Evolutionary conservation across 2,113 vertebrate genomes (phyloP).

Genomic region (Scortum barcoo): DNA sequence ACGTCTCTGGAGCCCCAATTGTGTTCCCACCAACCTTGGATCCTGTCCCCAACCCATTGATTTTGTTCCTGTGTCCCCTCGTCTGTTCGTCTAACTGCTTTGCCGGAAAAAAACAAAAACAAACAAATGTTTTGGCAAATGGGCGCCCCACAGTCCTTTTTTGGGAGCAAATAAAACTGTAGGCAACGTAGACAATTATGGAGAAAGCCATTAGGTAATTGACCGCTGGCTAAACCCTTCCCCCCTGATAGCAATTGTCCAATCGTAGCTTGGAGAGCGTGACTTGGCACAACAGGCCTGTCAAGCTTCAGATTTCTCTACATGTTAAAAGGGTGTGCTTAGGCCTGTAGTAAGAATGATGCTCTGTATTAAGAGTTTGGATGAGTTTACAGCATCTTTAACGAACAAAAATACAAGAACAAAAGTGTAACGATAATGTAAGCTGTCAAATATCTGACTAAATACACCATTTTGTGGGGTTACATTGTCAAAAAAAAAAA

Average conservation of each 20-base stretch:
- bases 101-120: slow-evolving; percentile 4
- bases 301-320: not conserved
- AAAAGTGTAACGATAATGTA: no score
- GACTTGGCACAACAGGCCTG: not conserved
- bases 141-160: slow-evolving; percentile 28
- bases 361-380: not conserved
- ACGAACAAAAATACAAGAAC: no score
- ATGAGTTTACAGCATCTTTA: no score
- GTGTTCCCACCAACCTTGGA: slow-evolving; percentile 39
- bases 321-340: not conserved
- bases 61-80: slow-evolving; percentile 33
- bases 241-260: slow-evolving; percentile 3
- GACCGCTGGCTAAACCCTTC: slow-evolving; percentile 21
- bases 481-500: not conserved
- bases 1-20: not conserved
- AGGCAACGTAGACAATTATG: slow-evolving; percentile 23
- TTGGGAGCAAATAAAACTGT: slow-evolving; percentile 39
- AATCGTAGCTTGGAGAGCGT: slow-evolving; percentile 3
- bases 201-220: slow-evolving; percentile 62
- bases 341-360: not conserved
- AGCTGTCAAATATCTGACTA: not conserved
- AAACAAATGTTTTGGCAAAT: slow-evolving; percentile 32
- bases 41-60: not conserved
- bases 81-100: slow-evolving; percentile 27
- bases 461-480: not conserved